Evolutionary conservation across 2,113 vertebrate genomes (phyloP).

Genomic region (Chaetorhynchus papuensis): DNA sequence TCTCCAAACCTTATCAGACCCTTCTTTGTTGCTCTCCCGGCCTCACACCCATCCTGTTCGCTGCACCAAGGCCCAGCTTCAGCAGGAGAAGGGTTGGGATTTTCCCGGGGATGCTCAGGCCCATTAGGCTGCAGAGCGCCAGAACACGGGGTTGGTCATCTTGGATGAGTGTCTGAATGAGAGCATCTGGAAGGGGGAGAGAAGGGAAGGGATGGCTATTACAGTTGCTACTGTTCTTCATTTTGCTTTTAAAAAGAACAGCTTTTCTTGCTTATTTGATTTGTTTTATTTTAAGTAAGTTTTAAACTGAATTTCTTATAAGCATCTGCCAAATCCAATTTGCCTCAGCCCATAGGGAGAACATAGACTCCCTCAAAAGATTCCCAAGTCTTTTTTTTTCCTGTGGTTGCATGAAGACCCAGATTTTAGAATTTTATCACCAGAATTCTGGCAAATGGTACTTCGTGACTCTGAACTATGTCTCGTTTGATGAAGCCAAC

Average conservation of each 20-base stretch:
- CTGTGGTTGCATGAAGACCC: background rate
- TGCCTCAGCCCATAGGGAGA: background rate
- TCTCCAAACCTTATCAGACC: background rate
- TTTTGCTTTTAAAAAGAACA: background rate
- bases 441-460: background rate
- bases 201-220: background rate
- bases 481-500: background rate
- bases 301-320: background rate
- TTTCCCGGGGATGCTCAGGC: accelerated
- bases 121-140: accelerated
- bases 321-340: background rate
- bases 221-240: background rate
- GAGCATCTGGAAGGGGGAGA: background rate
- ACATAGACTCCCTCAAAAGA: background rate
- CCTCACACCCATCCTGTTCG: background rate
- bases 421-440: background rate
- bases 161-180: accelerated
- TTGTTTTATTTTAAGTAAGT: background rate
- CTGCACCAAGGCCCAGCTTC: too few relatives aligned
- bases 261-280: background rate
- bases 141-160: background rate
- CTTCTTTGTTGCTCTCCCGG: background rate
- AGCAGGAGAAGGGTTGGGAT: background rate
- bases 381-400: background rate
- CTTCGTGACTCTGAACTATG: background rate